Evolutionary conservation across 53 echinoderm and acorn worm genomes (phyloP).

Genomic region (Stichopus horrens): DNA sequence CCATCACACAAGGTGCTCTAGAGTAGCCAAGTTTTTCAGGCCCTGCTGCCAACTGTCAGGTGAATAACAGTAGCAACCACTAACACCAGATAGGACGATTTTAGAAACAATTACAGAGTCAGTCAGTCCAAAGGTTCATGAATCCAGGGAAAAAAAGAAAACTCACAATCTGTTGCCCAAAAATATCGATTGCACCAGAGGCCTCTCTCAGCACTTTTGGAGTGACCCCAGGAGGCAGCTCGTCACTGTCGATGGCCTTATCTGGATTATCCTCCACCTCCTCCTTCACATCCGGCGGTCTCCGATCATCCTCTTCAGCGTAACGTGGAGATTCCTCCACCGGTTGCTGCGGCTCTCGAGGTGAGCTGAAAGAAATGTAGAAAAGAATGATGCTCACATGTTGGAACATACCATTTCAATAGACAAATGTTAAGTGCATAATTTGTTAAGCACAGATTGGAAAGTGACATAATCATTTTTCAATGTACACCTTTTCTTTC

Average conservation of each 20-base stretch:
- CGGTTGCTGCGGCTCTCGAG: slow-evolving; percentile 42
- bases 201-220: slow-evolving; percentile 66
- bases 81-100: no score
- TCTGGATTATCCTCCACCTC: slow-evolving; percentile 41
- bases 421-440: no score
- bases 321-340: slow-evolving; percentile 51
- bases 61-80: no score
- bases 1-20: no score
- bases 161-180: slow-evolving; percentile 82
- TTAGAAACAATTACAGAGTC: no score
- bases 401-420: no score
- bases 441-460: no score
- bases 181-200: slow-evolving; percentile 68
- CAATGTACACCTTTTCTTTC: no score
- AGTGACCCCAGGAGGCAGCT: slow-evolving; percentile 23
- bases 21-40: no score
- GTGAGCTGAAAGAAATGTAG: slow-evolving; percentile 50
- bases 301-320: slow-evolving; percentile 47
- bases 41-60: no score
- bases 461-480: no score
- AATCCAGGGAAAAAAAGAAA: not conserved
- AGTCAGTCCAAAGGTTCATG: not conserved
- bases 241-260: slow-evolving; percentile 40
- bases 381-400: no score
- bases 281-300: slow-evolving; percentile 31